phyloP scores from a whole-genome alignment of 1,140 invertebrate genomes.

The Psix sp. region DNA sequence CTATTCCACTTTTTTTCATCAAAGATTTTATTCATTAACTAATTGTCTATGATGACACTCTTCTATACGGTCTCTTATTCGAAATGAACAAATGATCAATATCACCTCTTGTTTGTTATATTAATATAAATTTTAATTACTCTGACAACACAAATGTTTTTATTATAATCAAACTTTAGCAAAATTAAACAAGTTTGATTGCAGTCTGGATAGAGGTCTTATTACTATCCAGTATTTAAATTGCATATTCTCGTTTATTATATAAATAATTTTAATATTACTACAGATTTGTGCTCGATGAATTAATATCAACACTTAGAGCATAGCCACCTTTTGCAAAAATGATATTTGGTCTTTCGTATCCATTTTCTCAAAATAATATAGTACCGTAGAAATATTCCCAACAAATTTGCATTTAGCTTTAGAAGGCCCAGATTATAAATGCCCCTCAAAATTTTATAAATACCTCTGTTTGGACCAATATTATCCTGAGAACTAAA shows the following conservation, averaged over 20 bases:
- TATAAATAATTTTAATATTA: conserved; percentile 3
- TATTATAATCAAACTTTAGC: not conserved
- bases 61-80: not conserved
- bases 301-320: conserved; percentile 35
- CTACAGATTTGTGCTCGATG: conserved; percentile 56
- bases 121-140: not conserved
- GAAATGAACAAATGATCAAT: not conserved
- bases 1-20: conserved; percentile 14
- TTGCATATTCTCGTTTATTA: not conserved
- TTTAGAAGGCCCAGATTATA: not conserved
- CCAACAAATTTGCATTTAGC: conserved; percentile 2
- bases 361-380: not conserved
- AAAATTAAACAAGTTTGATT: not conserved
- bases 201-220: not conserved
- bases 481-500: conserved; percentile 1
- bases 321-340: conserved; percentile 27
- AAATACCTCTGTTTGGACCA: not conserved
- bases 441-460: conserved; percentile 2
- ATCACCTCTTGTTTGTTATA: not conserved
- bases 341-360: not conserved
- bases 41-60: not conserved
- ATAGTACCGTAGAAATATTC: not conserved
- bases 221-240: not conserved
- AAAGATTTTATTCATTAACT: not conserved
- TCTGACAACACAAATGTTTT: not conserved